These are phyloP conservation scores for Tragelaphus imberbis DNA, from an alignment of 2,113 vertebrate genomes.

Conservation along the genomic window DNA sequence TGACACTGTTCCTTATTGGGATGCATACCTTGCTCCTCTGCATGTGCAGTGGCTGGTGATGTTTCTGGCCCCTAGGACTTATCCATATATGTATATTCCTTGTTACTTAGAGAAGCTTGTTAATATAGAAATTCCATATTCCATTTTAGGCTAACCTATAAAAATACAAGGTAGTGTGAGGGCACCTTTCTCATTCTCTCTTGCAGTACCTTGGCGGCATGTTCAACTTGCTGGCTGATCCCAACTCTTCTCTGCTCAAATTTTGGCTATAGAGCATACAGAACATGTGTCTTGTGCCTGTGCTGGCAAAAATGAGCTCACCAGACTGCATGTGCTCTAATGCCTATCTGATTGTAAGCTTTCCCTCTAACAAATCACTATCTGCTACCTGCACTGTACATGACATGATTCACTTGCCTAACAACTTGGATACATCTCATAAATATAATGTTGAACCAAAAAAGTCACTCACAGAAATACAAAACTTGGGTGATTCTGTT, in stretches of 20 bases:
- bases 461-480: background rate
- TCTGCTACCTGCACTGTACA: background rate
- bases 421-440: background rate
- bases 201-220: background rate
- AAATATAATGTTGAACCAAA: background rate
- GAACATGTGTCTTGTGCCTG: accelerated
- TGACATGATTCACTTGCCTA: background rate
- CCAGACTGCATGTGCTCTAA: background rate
- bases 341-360: background rate
- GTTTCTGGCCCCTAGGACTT: background rate
- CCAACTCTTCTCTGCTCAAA: background rate
- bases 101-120: background rate
- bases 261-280: background rate
- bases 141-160: background rate
- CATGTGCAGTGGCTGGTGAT: accelerated
- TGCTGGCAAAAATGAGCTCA: background rate
- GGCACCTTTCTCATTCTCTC: no score
- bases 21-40: background rate
- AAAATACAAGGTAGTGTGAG: background rate
- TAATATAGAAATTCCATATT: background rate
- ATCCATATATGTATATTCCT: background rate
- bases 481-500: background rate
- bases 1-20: background rate
- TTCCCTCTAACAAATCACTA: background rate
- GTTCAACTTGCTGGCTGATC: background rate